A percentile compares a stretch with the other conserved stretches of the same genome.
phyloP scores from a whole-genome alignment of 2,113 vertebrate species.

The Camelus dromedarius region DNA sequence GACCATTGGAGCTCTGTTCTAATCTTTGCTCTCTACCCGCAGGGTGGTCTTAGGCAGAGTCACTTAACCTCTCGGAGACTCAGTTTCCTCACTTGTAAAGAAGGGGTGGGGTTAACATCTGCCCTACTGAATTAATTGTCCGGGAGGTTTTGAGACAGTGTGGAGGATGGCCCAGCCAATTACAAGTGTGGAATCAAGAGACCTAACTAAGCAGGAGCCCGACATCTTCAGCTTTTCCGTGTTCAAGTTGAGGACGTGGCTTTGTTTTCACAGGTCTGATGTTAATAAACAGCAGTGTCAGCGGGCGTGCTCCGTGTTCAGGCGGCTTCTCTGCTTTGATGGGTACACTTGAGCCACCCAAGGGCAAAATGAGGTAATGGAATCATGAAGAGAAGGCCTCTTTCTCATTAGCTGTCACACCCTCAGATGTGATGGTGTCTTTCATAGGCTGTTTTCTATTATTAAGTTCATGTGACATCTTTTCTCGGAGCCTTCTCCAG shows the following conservation, averaged over 20 bases:
- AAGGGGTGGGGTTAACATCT: not conserved
- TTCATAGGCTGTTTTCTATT: constrained; percentile 53
- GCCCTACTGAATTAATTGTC: not conserved
- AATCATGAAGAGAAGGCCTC: not conserved
- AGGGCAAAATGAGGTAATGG: constrained; percentile 37
- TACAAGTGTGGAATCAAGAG: not conserved
- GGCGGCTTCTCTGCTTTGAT: not conserved
- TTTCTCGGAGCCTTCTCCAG: not conserved
- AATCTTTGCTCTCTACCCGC: not conserved
- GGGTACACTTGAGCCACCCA: constrained; percentile 40
- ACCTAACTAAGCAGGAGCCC: not conserved
- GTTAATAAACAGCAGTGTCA: constrained; percentile 27
- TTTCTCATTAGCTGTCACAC: constrained; percentile 6
- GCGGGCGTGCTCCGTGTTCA: not conserved
- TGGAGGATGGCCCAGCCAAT: not conserved
- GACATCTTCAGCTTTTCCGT: not conserved
- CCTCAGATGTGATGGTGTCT: not conserved
- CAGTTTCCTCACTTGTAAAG: not conserved
- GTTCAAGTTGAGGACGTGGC: not conserved
- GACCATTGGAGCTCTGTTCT: not conserved
- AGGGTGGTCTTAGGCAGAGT: not conserved
- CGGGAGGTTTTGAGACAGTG: not conserved
- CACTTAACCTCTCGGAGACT: not conserved
- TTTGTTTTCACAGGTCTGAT: not conserved
- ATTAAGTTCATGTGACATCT: constrained; percentile 11